Base-by-base conservation (phyloP, 2,797 vertebrate species). In the Neosalanx taihuensis region DNA sequence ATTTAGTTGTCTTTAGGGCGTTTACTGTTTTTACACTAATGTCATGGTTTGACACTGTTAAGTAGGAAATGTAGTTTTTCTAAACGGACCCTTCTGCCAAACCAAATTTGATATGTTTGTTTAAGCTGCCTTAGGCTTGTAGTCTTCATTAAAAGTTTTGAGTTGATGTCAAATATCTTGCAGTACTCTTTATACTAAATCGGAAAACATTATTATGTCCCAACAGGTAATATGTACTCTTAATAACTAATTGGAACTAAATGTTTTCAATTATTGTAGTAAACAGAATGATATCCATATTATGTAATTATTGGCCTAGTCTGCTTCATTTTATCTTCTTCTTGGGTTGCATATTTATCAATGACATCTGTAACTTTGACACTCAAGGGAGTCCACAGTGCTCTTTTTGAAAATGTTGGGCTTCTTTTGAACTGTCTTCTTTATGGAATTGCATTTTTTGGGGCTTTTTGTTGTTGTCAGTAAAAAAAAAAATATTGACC, bases 51-150 rank as follows among this genome's bases (percentile, higher is more conserved):
- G 65, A 77, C 17, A 18, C 35, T 53, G 41, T 67, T 73, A 64
- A 67, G 73, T 51, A 71, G 76, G 78, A 76, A 74, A 72, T 77
- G 37, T 2, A 63, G 69, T 72, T 75, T 67, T 41, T 62, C 49
- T 57, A 26, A 51, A 62, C 29, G 69, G 29, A 29, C 5, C 69
- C 59, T 53, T 49, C 17, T 69, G 69, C 65, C 71, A 63, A 76
- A 72, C 70, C 67, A 69, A 31, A 79, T 75, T 67, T 13, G 59
- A 71, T 53, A 58, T 59, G 61, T 72, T 69, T 70, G 60, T 61
- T 61, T 17, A 67, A 18, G 12, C 33, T 5, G 20, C 12, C 53
- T 64, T 51, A 18, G 51, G 60, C 51, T n/a, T 56, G 49, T 6
- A 41, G 31, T 60, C 57, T 23, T 37, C 64, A 63, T 67, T 29